A percentile compares a stretch with the other conserved stretches of the same genome.
These are phyloP conservation scores for Tachina grossa DNA, from an alignment of 2,888 invertebrate species.

Conservation along the genomic window DNA sequence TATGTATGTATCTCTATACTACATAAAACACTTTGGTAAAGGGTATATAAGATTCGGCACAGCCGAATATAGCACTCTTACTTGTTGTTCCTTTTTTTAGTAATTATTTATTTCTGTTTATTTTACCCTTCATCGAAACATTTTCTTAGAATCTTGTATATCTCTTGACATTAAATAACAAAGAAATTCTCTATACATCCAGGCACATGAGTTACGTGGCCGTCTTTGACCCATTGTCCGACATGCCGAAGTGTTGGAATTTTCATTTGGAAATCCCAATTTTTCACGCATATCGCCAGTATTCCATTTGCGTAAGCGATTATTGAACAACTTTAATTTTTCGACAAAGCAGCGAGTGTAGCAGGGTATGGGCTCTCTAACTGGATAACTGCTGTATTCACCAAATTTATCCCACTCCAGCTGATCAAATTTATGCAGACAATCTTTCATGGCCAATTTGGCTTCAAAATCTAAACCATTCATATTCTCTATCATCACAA, in stretches of 20 bases:
- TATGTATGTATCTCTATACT: too few relatives aligned
- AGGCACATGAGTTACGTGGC: constrained; percentile 70
- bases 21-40: too few relatives aligned
- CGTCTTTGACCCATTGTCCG: constrained; percentile 67
- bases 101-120: background rate
- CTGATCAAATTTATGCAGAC: constrained; percentile 75
- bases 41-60: too few relatives aligned
- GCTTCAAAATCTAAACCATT: constrained; percentile 73
- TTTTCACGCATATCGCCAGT: constrained; percentile 72
- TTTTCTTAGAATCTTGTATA: background rate
- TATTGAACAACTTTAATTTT: constrained; percentile 75
- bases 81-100: too few relatives aligned
- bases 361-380: constrained; percentile 78
- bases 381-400: constrained; percentile 75
- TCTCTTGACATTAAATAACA: constrained; percentile 75
- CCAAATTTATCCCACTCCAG: constrained; percentile 75
- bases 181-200: constrained; percentile 77
- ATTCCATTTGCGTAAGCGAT: constrained; percentile 76
- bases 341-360: constrained; percentile 77
- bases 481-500: constrained; percentile 77
- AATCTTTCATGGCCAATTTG: constrained; percentile 78
- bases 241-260: constrained; percentile 71
- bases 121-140: background rate
- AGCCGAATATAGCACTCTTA: too few relatives aligned
- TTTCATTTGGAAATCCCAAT: constrained; percentile 74